These are phyloP conservation scores for Drosophila repleta DNA, from an alignment of 1,140 invertebrate species.

Conservation along the genomic window DNA sequence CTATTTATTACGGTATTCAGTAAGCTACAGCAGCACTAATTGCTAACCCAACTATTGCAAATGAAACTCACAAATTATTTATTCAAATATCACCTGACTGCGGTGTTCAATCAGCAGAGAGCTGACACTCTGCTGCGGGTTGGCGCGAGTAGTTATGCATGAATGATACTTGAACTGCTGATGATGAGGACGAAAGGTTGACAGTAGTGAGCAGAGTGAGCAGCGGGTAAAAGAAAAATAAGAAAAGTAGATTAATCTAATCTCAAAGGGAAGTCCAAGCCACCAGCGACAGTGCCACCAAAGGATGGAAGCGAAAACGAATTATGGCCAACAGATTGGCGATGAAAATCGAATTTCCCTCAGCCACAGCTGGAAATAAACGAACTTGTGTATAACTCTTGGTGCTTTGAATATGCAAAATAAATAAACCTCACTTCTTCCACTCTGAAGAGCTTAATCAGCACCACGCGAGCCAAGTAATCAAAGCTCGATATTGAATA, in stretches of 20 bases:
- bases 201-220: slow-evolving; percentile 21
- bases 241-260: slow-evolving; percentile 59
- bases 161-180: slow-evolving; percentile 38
- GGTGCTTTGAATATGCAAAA: not conserved
- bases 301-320: slow-evolving; percentile 54
- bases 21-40: too few species aligned
- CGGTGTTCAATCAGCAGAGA: slow-evolving; percentile 40
- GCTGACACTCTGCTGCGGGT: slow-evolving; percentile 34
- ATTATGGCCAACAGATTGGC: slow-evolving; percentile 48
- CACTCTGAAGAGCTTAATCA: not conserved
- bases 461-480: not conserved
- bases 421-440: not conserved
- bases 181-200: slow-evolving; percentile 48
- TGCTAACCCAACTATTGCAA: not conserved
- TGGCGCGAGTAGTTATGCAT: slow-evolving; percentile 56
- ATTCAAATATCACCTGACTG: slow-evolving; percentile 3
- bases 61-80: not conserved
- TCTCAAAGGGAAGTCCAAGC: slow-evolving; percentile 67
- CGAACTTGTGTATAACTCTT: slow-evolving; percentile 1
- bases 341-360: slow-evolving; percentile 53
- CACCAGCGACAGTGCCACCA: slow-evolving; percentile 57
- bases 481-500: not conserved
- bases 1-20: too few species aligned
- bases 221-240: slow-evolving; percentile 34
- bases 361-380: slow-evolving; percentile 11